Base-by-base conservation (phyloP, 1,140 invertebrate species). In the Rhopalosiphum maidis region DNA sequence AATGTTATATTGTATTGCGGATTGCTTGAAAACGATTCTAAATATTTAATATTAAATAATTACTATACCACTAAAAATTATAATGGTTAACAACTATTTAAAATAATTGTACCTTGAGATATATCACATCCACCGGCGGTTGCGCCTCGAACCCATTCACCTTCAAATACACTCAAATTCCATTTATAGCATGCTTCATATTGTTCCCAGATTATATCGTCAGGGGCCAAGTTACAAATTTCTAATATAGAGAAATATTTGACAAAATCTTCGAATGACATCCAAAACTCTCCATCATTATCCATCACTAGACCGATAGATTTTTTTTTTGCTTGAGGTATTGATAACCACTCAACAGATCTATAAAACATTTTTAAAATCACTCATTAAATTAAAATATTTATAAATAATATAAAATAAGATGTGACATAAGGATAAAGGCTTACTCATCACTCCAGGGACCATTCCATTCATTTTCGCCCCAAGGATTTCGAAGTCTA, bases 251-350 rank as follows among this genome's bases (percentile, higher is more conserved):
- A 96, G 94, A 98, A 98, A 94, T 97, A 96, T n/a, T 95, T 96
- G 11, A 96, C 95, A 94, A 98, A 98, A 95, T 98, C 98, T 94
- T 97, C 97, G 94, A 97, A 98, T 0, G 97, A 97, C 97, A 99
- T 99, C 99, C 99, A 99, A 95, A 99, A 99, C 96, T 99, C 99
- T 60, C 99, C 99, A 95, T 99, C 99, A 82, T 97, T 96, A 94
- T 98, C 98, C 94, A 99, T 99, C 0, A 97, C 98, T 2, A 99
- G 95, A 6, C 98, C 98, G 48, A 99, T 95, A 94, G 98, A 97
- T 94, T 97, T 96, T 95, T 98, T 99, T 94, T 99, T 98, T 0
- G 97, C 96, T n/a, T 98, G 97, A 0, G 98, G 96, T 94, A 99
- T 99, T 94, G 97, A 98, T 83, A 97, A 96, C 99, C 99, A 99